Base-by-base conservation (phyloP, 2,888 invertebrate species). In the Platycheirus albimanus region DNA sequence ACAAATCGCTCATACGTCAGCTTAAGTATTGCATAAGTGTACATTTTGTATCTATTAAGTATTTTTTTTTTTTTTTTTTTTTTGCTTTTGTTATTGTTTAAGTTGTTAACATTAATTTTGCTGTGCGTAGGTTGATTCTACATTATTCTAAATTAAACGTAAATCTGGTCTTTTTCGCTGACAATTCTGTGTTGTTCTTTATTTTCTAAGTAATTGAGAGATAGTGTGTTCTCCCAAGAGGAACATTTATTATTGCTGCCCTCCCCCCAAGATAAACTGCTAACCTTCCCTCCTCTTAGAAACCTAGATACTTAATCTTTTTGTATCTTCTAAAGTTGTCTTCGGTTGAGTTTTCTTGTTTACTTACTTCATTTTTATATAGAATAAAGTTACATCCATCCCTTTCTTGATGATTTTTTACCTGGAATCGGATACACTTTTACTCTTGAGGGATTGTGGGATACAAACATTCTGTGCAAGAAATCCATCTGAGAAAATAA, bases 1-100 rank as follows among this genome's bases (percentile, higher is more conserved):
- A 47, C 45, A 69, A 69, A 63, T 76, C 58, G 45, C 24, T 61
- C 51, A 43, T 20, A 61, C 43, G 56, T 67, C 76, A 54, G 13
- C 28, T 54, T 47, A 64, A 64, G 28, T n/a, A 41, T 74, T 64
- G 28, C 54, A 49, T 49, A 74, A 74, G 64, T 56, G 13, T 51
- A 13, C 1, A 41, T 13, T 41, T 3, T 41, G 13, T 41, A 13
- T 3, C 13, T 38, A n/a, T n/a, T n/a, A n/a, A n/a, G n/a, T n/a
- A n/a, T n/a, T n/a, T n/a, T n/a, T n/a, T n/a, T n/a, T n/a, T n/a
- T n/a, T n/a, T n/a, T n/a, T n/a, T n/a, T n/a, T n/a, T n/a, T n/a
- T n/a, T n/a, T n/a, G n/a, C n/a, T n/a, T n/a, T 38, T n/a, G n/a
- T 13, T 13, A 8, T 41, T 41, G 3, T 41, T 45, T 45, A n/a